Conservation (phyloP, 2,797 vertebrate genomes). For the Myotis daubentonii region DNA sequence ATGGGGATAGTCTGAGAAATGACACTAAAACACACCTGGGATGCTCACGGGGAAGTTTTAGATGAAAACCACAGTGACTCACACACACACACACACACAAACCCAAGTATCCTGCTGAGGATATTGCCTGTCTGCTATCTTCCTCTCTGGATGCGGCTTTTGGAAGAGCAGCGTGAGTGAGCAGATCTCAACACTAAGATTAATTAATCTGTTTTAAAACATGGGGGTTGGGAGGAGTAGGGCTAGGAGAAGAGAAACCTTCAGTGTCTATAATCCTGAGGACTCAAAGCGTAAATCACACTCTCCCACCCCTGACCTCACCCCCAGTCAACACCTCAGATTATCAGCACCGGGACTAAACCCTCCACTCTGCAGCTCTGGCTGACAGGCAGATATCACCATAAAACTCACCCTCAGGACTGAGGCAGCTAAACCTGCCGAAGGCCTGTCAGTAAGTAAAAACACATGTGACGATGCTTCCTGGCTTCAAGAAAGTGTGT, state of each 20-base stretch:
- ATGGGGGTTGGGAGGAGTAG: no score
- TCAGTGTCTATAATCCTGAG: conserved; percentile 39
- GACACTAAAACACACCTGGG: not conserved
- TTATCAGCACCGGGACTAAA: not conserved
- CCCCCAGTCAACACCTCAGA: not conserved
- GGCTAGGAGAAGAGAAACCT: conserved; percentile 28
- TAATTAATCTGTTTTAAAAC: not conserved
- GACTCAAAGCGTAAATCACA: not conserved
- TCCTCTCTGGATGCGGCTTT: conserved; percentile 25
- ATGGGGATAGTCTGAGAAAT: rapidly evolving
- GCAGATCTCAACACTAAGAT: not conserved
- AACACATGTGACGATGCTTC: not conserved
- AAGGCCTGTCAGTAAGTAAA: conserved; percentile 21
- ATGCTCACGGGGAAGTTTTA: not conserved
- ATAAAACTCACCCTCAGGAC: not conserved
- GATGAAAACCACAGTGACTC: not conserved
- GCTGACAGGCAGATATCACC: conserved; percentile 43
- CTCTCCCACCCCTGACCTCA: conserved; percentile 9
- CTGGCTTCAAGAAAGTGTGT: not conserved
- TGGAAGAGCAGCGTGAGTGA: not conserved
- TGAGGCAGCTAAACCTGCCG: conserved; percentile 1
- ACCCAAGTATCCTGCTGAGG: not conserved
- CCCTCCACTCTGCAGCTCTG: not conserved
- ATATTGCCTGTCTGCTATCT: rapidly evolving
- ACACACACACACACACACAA: not conserved